phyloP scores from a whole-genome alignment of 2,888 invertebrate genomes.

The Arge pagana region DNA sequence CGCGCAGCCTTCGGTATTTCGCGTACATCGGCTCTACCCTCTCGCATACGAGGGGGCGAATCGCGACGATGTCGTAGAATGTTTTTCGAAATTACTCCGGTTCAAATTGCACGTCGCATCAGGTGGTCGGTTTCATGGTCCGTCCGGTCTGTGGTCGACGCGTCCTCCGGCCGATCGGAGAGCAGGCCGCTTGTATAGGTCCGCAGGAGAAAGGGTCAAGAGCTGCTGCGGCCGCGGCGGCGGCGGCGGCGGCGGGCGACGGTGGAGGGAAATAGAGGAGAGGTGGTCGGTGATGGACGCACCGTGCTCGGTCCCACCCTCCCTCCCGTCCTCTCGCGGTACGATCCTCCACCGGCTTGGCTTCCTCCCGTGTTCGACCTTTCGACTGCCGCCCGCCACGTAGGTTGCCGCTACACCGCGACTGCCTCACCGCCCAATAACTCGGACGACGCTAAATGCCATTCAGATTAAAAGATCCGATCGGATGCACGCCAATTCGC shows the following conservation, averaged over 20 bases:
- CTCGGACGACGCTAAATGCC: slow-evolving; percentile 34
- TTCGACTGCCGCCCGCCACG: not conserved
- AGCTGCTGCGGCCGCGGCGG: slow-evolving; percentile 26
- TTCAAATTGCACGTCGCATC: slow-evolving; percentile 17
- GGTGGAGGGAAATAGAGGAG: slow-evolving; percentile 28
- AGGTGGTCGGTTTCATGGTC: slow-evolving; percentile 11
- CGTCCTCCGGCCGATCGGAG: slow-evolving; percentile 33
- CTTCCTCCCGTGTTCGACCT: not conserved
- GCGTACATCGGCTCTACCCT: too few relatives aligned
- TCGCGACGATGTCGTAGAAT: too few relatives aligned
- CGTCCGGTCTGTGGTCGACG: slow-evolving; percentile 28
- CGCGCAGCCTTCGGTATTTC: too few relatives aligned
- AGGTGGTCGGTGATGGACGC: slow-evolving; percentile 50
- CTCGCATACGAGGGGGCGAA: too few relatives aligned
- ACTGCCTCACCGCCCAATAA: slow-evolving; percentile 43
- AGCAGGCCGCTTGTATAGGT: slow-evolving; percentile 21
- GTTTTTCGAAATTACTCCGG: too few relatives aligned
- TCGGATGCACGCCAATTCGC: slow-evolving; percentile 12
- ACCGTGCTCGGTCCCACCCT: slow-evolving; percentile 32
- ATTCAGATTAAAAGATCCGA: slow-evolving; percentile 30
- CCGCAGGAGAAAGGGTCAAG: slow-evolving; percentile 19
- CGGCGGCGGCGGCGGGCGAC: slow-evolving; percentile 21
- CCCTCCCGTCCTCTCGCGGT: not conserved
- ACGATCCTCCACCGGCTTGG: not conserved
- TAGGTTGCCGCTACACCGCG: slow-evolving; percentile 35